Base-by-base conservation (phyloP, 2,888 invertebrate genomes). In the Ligdia adustata region DNA sequence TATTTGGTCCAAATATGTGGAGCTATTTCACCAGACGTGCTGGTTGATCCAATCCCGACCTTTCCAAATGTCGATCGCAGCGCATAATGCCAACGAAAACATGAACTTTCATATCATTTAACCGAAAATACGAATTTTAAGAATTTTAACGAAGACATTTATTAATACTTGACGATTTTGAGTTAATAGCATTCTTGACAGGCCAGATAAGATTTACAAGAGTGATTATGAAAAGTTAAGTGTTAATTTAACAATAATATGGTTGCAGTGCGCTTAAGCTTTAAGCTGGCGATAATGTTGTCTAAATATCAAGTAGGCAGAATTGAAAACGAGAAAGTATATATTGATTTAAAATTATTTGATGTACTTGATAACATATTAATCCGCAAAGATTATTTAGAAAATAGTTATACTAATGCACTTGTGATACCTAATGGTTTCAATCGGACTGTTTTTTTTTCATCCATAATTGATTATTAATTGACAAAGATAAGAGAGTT, bases 141-240 rank as follows among this genome's bases (percentile, higher is more conserved):
- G 65, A 54, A 68, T 68, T 62, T 70, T 66, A 69, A 69, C 60
- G 62, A 68, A 70, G 62, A 66, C 64, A 57, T 68, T n/a, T 52
- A 46, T 33, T 13, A 42, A 49, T 43, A 3, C 33, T 15, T 28
- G 13, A 12, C 27, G 27, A 16, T 29, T 43, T 38, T 18, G 16
- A 6, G 27, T 29, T 41, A 38, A 28, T 33, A 22, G 37, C 41
- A 32, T 43, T 37, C 35, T 32, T 28, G 38, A 43, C 48, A 49
- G 9, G 28, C 27, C 20, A 33, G 27, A 38, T 42, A 42, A 49
- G 42, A 43, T 49, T 33, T 34, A 29, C 14, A 38, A 24, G 9
- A 13, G 7, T 26, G 27, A 39, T 39, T 9, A 37, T 38, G 24
- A 33, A 14, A 32, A 33, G 9, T 28, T 3, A 26, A 31, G 24